Evolutionary conservation across 2,113 vertebrate species (phyloP).

Genomic region (Propithecus coquereli): DNA sequence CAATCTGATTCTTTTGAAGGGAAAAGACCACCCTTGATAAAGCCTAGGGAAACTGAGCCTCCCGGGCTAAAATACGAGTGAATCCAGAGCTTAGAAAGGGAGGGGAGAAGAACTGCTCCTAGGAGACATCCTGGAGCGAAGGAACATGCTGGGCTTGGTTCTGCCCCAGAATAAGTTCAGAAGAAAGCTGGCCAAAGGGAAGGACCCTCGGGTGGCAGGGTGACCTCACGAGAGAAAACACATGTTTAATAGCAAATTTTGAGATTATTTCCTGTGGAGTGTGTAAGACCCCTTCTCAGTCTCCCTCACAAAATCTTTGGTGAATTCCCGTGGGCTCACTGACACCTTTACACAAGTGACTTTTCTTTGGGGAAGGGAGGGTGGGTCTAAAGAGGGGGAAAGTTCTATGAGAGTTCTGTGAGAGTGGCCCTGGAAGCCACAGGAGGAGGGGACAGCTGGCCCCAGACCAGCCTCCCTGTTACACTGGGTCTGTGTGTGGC

Average conservation of each 20-base stretch:
- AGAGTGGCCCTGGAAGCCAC: neutral
- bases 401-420: neutral
- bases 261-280: neutral
- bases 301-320: too few relatives aligned
- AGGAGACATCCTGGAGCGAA: neutral
- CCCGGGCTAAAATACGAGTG: neutral
- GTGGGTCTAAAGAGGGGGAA: neutral
- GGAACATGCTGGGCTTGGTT: neutral
- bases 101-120: neutral
- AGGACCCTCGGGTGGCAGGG: rapidly evolving
- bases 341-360: neutral
- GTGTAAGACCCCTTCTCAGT: neutral
- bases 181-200: neutral
- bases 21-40: neutral
- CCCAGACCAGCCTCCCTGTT: neutral
- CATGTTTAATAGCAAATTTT: neutral
- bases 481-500: rapidly evolving
- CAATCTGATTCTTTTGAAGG: neutral
- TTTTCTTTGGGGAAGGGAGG: neutral
- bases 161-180: too few relatives aligned
- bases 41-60: neutral
- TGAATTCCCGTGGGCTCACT: neutral
- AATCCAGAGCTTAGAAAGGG: neutral
- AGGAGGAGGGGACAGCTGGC: neutral
- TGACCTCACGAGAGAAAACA: neutral